Base-by-base conservation (phyloP, 1,140 invertebrate genomes). In the Drosophila carrolli region DNA sequence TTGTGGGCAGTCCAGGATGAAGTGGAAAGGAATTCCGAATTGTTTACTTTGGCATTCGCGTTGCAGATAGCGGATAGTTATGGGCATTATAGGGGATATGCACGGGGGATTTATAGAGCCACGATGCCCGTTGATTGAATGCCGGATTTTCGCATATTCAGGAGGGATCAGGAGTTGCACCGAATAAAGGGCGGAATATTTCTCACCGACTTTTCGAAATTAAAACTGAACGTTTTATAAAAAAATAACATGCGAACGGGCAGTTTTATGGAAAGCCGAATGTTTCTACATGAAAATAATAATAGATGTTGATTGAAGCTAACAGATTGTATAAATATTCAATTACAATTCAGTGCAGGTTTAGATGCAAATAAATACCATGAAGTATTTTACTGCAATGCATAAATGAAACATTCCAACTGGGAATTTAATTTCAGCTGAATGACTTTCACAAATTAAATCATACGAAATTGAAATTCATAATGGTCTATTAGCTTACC, bases 1-100 rank as follows among this genome's bases (percentile, higher is more conserved):
- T 40, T 66, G 46, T 55, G 70, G 79, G 41, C 43, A 56, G 61
- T 19, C 27, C 54, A 59, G 71, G 61, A 70, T 57, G 60, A 37
- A 48, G 55, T 47, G 60, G 56, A 48, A 71, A 60, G 68, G 58
- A 37, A 70, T 83, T 58, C 72, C 46, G 81, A 70, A 75, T 62
- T 75, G 67, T 79, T 67, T 41, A 38, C 55, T 56, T 56, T 81
- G 56, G 50, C 75, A 73, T 81, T 81, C 48, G 54, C 5, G n/a
- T 51, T n/a, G 37, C 44, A 56, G 71, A 84, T 75, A 80, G 23
- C 44, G 44, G 27, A 66, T 47, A 63, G 76, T 84, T 83, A 62
- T 72, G 73, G 48, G 40, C 14, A 44, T 63, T 75, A 62, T 75
- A 37, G 68, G 59, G 48, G 23, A 66, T 75, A 57, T 66, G 48